A percentile compares a stretch with the other conserved stretches of the same genome.
Conservation (phyloP, 2,888 invertebrate genomes). For the Aradus depressus region DNA sequence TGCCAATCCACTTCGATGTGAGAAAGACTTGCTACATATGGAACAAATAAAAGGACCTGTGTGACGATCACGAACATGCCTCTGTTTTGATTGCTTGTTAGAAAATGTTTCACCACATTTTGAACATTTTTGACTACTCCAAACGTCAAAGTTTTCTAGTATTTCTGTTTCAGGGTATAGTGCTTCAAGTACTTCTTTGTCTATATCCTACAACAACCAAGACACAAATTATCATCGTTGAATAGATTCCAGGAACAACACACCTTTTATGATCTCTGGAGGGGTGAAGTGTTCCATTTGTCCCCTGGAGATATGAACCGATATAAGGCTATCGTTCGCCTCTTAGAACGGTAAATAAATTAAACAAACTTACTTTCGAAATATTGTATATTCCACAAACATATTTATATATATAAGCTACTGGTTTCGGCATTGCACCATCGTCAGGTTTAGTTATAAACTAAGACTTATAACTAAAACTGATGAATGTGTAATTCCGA, state of each 20-base stretch:
- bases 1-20: constrained; percentile 18
- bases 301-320: too few relatives aligned
- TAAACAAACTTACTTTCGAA: too few relatives aligned
- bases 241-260: not conserved
- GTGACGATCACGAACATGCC: constrained; percentile 12
- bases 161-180: constrained; percentile 19
- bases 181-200: constrained; percentile 15
- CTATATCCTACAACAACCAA: constrained; percentile 2
- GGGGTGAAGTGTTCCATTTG: too few relatives aligned
- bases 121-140: constrained; percentile 11
- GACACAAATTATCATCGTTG: not conserved
- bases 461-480: too few relatives aligned
- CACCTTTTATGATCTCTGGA: too few relatives aligned
- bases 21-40: constrained; percentile 15
- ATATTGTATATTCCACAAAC: too few relatives aligned
- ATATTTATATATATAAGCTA: too few relatives aligned
- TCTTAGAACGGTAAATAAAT: too few relatives aligned
- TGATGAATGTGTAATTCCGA: too few relatives aligned
- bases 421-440: too few relatives aligned
- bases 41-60: constrained; percentile 6
- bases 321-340: too few relatives aligned
- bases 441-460: too few relatives aligned
- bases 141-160: constrained; percentile 12
- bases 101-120: constrained; percentile 17
- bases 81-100: constrained; percentile 7